phyloP scores from a whole-genome alignment of 2,113 vertebrate species.

The Cyphomyrus discorhynchus region DNA sequence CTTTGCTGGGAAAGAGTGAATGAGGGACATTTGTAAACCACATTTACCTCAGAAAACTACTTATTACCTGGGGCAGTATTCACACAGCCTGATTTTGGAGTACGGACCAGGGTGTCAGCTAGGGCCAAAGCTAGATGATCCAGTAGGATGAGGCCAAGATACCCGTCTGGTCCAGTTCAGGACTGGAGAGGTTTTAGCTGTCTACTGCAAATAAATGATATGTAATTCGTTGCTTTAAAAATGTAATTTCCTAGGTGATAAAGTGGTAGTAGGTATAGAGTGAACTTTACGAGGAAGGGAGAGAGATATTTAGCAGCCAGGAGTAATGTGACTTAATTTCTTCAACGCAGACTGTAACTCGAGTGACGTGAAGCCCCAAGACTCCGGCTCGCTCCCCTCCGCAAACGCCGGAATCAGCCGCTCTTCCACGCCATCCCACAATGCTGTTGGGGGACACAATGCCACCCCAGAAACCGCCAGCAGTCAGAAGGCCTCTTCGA shows the following conservation, averaged over 20 bases:
- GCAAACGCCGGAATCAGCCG: conserved; percentile 62
- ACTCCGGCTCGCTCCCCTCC: conserved; percentile 82
- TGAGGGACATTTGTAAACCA: neutral
- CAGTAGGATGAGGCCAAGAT: neutral
- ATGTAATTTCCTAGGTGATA: neutral
- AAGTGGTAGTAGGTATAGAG: neutral
- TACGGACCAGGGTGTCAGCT: neutral
- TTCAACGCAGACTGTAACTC: conserved; percentile 81
- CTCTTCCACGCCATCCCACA: conserved; percentile 88
- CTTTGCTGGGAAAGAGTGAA: neutral
- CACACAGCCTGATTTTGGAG: neutral
- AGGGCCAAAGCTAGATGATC: neutral
- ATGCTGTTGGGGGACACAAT: conserved; percentile 70
- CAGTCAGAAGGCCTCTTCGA: conserved; percentile 83
- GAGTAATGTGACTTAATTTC: neutral
- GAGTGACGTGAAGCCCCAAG: conserved; percentile 83
- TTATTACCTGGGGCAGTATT: neutral
- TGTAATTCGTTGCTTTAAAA: neutral
- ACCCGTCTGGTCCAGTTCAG: neutral
- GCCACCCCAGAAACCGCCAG: conserved; percentile 68
- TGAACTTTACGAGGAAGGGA: neutral
- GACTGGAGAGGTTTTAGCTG: neutral
- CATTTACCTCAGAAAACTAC: neutral
- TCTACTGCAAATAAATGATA: neutral
- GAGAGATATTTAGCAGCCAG: neutral